Evolutionary conservation across 2,113 vertebrate genomes (phyloP).

Genomic region (Apodemus speciosus): DNA sequence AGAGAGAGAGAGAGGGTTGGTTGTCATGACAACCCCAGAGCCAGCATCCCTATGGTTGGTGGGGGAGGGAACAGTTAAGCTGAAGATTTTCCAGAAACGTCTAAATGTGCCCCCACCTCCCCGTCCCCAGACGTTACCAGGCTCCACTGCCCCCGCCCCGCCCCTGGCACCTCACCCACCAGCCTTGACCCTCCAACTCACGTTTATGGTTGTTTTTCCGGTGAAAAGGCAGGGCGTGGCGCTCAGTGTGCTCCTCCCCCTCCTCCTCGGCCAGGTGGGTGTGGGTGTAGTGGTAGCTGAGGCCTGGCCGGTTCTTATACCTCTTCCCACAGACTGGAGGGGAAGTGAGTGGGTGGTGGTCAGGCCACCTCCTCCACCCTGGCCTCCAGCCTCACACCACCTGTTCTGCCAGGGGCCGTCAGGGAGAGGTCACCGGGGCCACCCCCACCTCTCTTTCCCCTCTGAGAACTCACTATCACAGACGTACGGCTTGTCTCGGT

Average conservation of each 20-base stretch:
- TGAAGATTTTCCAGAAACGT: slow-evolving; percentile 79
- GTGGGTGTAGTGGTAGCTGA: slow-evolving; percentile 97
- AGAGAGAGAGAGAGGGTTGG: slow-evolving; percentile 81
- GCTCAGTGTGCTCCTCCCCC: slow-evolving; percentile 93
- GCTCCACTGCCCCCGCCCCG: slow-evolving; percentile 19
- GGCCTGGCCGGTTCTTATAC: slow-evolving; percentile 95
- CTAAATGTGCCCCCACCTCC: slow-evolving; percentile 63
- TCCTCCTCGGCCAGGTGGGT: slow-evolving; percentile 96
- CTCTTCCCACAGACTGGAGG: slow-evolving; percentile 93
- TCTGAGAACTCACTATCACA: slow-evolving; percentile 93
- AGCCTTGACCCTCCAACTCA: slow-evolving; percentile 81
- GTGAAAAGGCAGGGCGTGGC: slow-evolving; percentile 94
- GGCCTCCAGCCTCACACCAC: slow-evolving; percentile 27
- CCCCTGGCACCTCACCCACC: slow-evolving; percentile 59
- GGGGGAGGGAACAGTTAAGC: slow-evolving; percentile 80
- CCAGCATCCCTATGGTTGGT: slow-evolving; percentile 74
- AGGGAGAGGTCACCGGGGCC: neutral
- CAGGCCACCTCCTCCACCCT: slow-evolving; percentile 51
- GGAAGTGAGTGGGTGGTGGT: slow-evolving; percentile 10
- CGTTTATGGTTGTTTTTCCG: slow-evolving; percentile 98
- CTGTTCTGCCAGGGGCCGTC: neutral
- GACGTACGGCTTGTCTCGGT: slow-evolving; percentile 96
- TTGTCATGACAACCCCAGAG: slow-evolving; percentile 89
- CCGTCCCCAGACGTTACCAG: slow-evolving; percentile 62
- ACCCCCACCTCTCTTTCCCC: slow-evolving; percentile 46